Percentiles rank a stretch among this genome's conserved stretches.
Evolutionary conservation across 2,888 invertebrate species (phyloP).

Genomic region (Andrena flavipes): DNA sequence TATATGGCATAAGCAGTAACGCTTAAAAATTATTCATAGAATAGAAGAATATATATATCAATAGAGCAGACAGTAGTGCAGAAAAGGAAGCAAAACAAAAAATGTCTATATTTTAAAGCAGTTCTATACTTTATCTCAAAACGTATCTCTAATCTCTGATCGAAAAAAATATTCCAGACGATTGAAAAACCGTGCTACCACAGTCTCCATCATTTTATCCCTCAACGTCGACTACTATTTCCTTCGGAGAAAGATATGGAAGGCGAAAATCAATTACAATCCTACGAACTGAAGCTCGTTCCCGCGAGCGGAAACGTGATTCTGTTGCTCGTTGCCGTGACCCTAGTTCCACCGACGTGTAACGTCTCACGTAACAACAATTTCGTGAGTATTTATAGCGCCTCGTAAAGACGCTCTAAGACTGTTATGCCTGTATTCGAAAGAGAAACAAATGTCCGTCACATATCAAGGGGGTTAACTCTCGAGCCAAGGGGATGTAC

Average conservation of each 20-base stretch:
- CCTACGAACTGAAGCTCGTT: background rate
- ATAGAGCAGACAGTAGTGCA: too few species aligned
- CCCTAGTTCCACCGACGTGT: background rate
- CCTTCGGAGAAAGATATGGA: background rate
- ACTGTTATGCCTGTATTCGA: conserved; percentile 76
- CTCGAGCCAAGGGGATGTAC: conserved; percentile 71
- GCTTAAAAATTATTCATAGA: too few species aligned
- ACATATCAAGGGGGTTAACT: conserved; percentile 81
- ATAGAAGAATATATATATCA: too few species aligned
- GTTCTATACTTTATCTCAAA: too few species aligned
- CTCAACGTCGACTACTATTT: background rate
- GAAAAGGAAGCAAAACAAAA: too few species aligned
- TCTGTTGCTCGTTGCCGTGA: conserved; percentile 9
- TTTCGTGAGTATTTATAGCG: conserved; percentile 75
- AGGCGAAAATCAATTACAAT: conserved; percentile 13
- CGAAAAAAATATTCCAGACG: too few species aligned
- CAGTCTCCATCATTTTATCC: background rate
- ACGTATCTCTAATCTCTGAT: too few species aligned
- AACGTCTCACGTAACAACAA: conserved; percentile 68
- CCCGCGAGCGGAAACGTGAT: background rate
- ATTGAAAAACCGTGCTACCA: background rate
- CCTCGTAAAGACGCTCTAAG: conserved; percentile 70
- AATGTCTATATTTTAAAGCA: too few species aligned
- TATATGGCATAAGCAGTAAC: too few species aligned
- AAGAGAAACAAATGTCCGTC: conserved; percentile 82